Conservation (phyloP, 2,113 vertebrate genomes). For the Tetrax tetrax region DNA sequence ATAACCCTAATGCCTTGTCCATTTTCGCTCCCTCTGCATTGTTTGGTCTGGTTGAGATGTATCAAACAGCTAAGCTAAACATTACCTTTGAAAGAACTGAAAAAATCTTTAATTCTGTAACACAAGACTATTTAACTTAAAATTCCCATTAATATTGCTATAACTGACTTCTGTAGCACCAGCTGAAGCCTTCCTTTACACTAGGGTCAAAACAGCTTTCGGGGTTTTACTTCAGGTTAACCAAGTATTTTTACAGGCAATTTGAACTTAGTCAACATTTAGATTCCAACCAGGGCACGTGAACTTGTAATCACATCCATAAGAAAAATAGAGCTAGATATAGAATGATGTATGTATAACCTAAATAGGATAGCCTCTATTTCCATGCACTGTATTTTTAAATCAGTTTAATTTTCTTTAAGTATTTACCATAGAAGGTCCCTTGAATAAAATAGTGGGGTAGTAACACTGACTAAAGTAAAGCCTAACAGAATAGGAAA, state of each 20-base stretch:
- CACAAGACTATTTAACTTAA: background rate
- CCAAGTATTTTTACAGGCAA: background rate
- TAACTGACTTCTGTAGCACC: background rate
- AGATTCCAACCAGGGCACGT: background rate
- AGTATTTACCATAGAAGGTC: background rate
- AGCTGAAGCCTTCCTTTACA: background rate
- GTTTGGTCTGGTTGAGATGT: background rate
- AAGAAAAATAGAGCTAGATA: background rate
- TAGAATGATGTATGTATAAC: background rate
- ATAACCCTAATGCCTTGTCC: background rate
- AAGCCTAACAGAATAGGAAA: background rate
- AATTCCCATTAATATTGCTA: background rate
- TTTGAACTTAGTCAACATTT: background rate
- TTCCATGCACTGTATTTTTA: background rate
- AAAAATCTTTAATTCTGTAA: background rate
- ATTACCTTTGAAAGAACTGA: background rate
- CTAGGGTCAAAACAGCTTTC: background rate
- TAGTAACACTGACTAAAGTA: background rate
- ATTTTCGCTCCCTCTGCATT: background rate
- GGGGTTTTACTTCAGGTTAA: slow-evolving; percentile 20
- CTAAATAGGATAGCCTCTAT: background rate
- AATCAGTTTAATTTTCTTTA: background rate
- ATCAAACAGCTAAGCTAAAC: background rate
- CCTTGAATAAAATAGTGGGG: background rate
- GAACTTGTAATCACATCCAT: background rate